These are phyloP conservation scores for Oedothorax gibbosus DNA, from an alignment of 1,140 invertebrate species.

Conservation along the genomic window DNA sequence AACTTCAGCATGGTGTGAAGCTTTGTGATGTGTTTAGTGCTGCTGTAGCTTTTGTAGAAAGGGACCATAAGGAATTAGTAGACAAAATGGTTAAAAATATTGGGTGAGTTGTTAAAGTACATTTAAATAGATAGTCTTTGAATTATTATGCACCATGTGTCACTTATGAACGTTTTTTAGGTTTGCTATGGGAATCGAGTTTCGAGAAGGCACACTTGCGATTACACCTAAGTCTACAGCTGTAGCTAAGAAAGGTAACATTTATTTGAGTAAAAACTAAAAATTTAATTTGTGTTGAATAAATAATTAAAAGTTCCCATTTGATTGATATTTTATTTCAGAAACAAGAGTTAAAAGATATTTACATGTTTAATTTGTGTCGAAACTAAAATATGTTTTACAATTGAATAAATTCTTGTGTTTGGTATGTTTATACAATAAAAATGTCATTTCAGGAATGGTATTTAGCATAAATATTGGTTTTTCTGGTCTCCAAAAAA, in stretches of 20 bases:
- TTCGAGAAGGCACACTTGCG: conserved; percentile 92
- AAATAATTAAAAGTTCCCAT: no score
- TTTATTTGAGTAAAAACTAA: background rate
- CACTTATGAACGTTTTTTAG: conserved; percentile 64
- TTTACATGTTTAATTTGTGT: background rate
- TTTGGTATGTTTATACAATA: background rate
- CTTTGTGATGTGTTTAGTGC: conserved; percentile 91
- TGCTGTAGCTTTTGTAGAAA: conserved; percentile 85
- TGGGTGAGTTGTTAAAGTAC: conserved; percentile 72
- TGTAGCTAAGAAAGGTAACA: conserved; percentile 79
- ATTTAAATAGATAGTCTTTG: background rate
- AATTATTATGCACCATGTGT: no score
- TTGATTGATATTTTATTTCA: no score
- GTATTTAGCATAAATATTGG: conserved; percentile 97
- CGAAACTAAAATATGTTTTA: background rate
- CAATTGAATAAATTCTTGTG: no score
- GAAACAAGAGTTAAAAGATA: no score
- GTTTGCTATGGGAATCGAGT: conserved; percentile 98
- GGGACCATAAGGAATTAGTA: conserved; percentile 85
- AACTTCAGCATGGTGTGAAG: conserved; percentile 84
- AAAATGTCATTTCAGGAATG: conserved; percentile 77
- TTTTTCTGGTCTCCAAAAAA: conserved; percentile 87
- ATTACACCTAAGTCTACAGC: conserved; percentile 90
- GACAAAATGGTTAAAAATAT: conserved; percentile 95
- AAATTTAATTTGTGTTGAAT: no score